These are phyloP conservation scores for Scelioninae gen. 2 DNA, from an alignment of 2,888 invertebrate species.

Conservation along the genomic window DNA sequence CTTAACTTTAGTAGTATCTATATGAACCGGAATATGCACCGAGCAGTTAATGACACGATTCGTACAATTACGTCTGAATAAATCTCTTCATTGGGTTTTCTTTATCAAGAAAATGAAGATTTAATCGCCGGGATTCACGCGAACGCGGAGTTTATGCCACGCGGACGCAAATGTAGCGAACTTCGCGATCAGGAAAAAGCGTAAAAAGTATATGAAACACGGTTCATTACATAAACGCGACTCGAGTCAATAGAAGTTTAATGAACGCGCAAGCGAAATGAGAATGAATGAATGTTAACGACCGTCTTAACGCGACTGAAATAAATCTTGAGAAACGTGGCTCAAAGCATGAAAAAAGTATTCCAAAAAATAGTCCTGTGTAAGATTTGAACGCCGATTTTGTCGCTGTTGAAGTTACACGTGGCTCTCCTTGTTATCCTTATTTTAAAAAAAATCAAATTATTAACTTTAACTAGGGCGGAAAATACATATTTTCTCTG, in stretches of 20 bases:
- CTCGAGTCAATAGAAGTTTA: conserved; percentile 44
- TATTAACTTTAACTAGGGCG: too few species aligned
- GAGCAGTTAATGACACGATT: conserved; percentile 40
- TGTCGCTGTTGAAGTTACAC: background rate
- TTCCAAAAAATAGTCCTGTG: too few species aligned
- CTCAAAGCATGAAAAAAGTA: conserved; percentile 11
- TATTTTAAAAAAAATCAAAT: too few species aligned
- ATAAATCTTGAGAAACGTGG: conserved; percentile 20
- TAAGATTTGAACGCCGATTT: background rate
- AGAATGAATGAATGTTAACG: conserved; percentile 50
- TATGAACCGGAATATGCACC: conserved; percentile 31
- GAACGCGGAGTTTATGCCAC: conserved; percentile 7
- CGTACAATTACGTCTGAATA: conserved; percentile 38
- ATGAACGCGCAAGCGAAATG: conserved; percentile 30
- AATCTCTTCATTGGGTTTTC: conserved; percentile 43
- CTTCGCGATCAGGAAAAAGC: conserved; percentile 13
- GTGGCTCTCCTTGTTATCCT: too few species aligned
- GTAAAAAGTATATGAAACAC: conserved; percentile 37
- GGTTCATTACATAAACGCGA: conserved; percentile 47
- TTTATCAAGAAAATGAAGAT: conserved; percentile 40
- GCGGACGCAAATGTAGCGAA: conserved; percentile 21
- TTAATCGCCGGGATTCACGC: conserved; percentile 50
- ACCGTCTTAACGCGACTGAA: conserved; percentile 22
- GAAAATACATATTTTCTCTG: too few species aligned
- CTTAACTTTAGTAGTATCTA: too few species aligned